Base-by-base conservation (phyloP, 2,113 vertebrate species). In the Gobius niger region DNA sequence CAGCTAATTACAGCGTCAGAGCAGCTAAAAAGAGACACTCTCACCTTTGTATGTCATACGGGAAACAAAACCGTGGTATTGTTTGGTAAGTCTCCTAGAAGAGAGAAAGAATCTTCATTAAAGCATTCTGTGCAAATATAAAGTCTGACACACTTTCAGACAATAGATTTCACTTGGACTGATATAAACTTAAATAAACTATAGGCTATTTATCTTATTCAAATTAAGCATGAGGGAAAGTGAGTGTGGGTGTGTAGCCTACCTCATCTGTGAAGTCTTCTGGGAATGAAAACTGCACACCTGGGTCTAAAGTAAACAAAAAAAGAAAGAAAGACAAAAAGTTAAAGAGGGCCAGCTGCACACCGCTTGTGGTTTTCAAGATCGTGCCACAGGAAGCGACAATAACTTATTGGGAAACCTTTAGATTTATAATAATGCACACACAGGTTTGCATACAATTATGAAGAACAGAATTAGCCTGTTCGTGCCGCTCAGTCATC, bases 21-120 rank as follows among this genome's bases (percentile, higher is more conserved):
- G 13, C 2, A 4, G 24, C 24, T 34, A 34, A 34, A 34, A 34
- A 4, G 5, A 34, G 24, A 34, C 24, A 34, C 24, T 34, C 79
- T 70, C 84, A 97, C 96, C 92, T 93, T 78, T 95, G 93, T 67
- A 94, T 90, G 68, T 97, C 93, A 15, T 95, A 96, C 0, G 96
- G 96, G 85, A 97, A 97, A 84, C 96, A 97, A 88, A 97, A 97
- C 66, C 88, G 91, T 53, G 95, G 94, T 24, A 95, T 88, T 24
- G 85, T 90, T 76, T 90, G 90, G 59, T 84, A 73, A 16, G 93
- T 93, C 47, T 96, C 96, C 96, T 97, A 57, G 9, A 24, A 50
- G 47, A 47, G 12, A 11, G 7, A 47, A 2, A 47, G 8, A 7
- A 34, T 15, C 9, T 42, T 7, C 61, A 5, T 57, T 57, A 57